These are phyloP conservation scores for Clostera curtula DNA, from an alignment of 2,888 invertebrate genomes.

Conservation along the genomic window DNA sequence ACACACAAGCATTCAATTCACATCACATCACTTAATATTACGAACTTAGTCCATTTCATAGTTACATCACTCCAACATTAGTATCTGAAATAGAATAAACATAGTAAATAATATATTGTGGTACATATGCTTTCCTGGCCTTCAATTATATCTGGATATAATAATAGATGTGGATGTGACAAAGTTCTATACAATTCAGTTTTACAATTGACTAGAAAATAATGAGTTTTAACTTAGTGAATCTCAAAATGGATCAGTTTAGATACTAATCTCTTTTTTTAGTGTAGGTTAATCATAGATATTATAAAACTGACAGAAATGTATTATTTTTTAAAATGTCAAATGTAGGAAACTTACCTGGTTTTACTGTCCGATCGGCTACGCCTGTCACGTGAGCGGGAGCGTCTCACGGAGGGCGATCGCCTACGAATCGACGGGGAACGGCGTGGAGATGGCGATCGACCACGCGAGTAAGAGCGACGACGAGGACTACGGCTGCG, in stretches of 20 bases:
- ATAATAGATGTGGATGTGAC: too few relatives aligned
- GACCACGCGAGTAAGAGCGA: conserved; percentile 61
- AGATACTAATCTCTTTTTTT: too few relatives aligned
- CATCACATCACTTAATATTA: conserved; percentile 22
- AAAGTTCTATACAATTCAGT: too few relatives aligned
- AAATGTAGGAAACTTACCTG: conserved; percentile 36
- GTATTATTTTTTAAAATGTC: too few relatives aligned
- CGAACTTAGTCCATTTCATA: conserved; percentile 18
- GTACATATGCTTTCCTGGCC: too few relatives aligned
- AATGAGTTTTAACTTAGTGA: too few relatives aligned
- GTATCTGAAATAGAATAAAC: conserved; percentile 15
- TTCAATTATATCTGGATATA: too few relatives aligned
- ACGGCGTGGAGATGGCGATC: conserved; percentile 59
- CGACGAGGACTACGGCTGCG: conserved; percentile 67
- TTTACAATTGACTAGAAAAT: too few relatives aligned
- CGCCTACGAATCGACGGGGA: conserved; percentile 61
- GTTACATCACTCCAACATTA: conserved; percentile 4
- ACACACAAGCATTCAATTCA: conserved; percentile 19
- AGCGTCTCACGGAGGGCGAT: conserved; percentile 56
- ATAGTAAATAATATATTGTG: not conserved
- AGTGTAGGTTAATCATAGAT: too few relatives aligned
- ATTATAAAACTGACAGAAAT: too few relatives aligned
- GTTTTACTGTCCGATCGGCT: conserved; percentile 65
- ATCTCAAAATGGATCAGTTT: too few relatives aligned
- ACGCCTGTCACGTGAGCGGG: conserved; percentile 60